A percentile compares a stretch with the other conserved stretches of the same genome.
Evolutionary conservation across 2,888 invertebrate genomes (phyloP).

Genomic region (Drosophila meridionalis): DNA sequence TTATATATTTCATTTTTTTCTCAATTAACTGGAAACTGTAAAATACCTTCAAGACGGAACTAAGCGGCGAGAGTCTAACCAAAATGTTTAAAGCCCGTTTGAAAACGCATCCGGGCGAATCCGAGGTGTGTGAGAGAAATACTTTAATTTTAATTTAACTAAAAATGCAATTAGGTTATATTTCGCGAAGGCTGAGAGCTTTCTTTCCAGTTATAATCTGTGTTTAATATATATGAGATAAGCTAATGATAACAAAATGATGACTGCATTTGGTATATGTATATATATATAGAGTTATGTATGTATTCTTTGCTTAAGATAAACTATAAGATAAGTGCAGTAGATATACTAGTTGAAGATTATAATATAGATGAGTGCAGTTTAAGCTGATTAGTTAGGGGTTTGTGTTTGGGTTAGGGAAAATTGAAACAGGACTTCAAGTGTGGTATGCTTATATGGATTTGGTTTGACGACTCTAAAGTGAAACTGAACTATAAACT

Average conservation of each 20-base stretch:
- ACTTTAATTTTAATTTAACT: not conserved
- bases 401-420: not conserved
- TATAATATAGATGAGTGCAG: not conserved
- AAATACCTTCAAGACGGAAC: slow-evolving; percentile 75
- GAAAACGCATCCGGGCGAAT: slow-evolving; percentile 77
- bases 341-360: not conserved
- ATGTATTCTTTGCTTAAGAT: not conserved
- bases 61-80: slow-evolving; percentile 76
- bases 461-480: not conserved
- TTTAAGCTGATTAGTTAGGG: not conserved
- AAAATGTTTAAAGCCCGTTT: slow-evolving; percentile 84
- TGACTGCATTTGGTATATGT: slow-evolving; percentile 17
- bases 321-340: slow-evolving; percentile 8
- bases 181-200: not conserved
- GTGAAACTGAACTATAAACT: not conserved
- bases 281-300: not conserved
- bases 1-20: slow-evolving; percentile 1
- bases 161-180: too few species aligned
- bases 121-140: slow-evolving; percentile 77
- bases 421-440: not conserved
- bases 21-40: slow-evolving; percentile 15
- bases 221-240: slow-evolving; percentile 16
- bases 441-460: not conserved
- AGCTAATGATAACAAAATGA: slow-evolving; percentile 16
- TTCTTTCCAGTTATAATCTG: not conserved